Evolutionary conservation across 2,797 vertebrate species (phyloP).

Genomic region (Acrossocheilus wenchowensis): DNA sequence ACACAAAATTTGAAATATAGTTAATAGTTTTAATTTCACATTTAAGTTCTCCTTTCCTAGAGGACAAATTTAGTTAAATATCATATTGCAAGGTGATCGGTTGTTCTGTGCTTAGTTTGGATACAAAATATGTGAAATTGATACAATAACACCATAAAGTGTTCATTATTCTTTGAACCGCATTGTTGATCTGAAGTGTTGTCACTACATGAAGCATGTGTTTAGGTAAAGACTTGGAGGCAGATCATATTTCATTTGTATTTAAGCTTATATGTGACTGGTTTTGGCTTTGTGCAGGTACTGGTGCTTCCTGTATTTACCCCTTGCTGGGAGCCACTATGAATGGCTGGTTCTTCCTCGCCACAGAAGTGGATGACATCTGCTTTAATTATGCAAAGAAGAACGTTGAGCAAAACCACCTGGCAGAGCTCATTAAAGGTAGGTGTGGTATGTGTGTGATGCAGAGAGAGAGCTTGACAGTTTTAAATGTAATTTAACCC

Average conservation of each 20-base stretch:
- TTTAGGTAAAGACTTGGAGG: background rate
- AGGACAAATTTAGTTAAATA: background rate
- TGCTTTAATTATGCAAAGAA: conserved; percentile 96
- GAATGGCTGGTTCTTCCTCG: conserved; percentile 98
- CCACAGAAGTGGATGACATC: conserved; percentile 98
- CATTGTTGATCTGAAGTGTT: background rate
- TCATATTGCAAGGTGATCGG: background rate
- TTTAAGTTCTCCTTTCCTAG: background rate
- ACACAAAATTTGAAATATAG: background rate
- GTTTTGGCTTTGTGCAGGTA: conserved; percentile 79
- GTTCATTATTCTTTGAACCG: background rate
- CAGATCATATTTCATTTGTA: conserved; percentile 9
- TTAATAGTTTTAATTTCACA: background rate
- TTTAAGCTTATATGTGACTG: conserved; percentile 35
- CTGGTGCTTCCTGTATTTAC: conserved; percentile 97
- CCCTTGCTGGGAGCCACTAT: conserved; percentile 95
- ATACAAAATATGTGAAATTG: background rate
- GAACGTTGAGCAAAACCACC: conserved; percentile 95
- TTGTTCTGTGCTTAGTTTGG: background rate
- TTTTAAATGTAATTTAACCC: conserved; percentile 19
- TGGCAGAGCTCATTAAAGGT: conserved; percentile 98
- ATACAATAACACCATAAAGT: background rate
- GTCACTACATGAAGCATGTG: background rate
- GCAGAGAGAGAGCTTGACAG: conserved; percentile 10
- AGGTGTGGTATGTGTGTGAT: conserved; percentile 17